phyloP scores from a whole-genome alignment of 2,113 vertebrate genomes.

The Thamnophis sirtalis region DNA sequence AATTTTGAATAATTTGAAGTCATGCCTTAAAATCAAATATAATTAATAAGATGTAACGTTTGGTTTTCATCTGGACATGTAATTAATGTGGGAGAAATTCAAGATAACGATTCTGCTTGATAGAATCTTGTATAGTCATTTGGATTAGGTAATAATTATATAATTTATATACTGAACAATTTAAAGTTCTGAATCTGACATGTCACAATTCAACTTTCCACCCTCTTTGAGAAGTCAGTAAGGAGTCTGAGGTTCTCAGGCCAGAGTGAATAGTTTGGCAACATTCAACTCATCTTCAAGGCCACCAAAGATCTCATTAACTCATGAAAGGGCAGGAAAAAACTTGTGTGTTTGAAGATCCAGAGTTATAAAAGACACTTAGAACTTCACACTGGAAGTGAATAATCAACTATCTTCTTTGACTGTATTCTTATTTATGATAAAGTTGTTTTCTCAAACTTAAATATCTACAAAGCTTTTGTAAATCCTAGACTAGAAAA shows the following conservation, averaged over 20 bases:
- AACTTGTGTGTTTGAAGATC: neutral
- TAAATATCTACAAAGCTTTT: neutral
- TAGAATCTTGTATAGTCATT: too few relatives aligned
- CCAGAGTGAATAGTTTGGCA: neutral
- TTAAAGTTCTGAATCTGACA: neutral
- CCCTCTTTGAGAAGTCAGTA: neutral
- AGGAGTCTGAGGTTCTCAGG: neutral
- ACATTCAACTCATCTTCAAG: neutral
- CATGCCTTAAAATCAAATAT: neutral
- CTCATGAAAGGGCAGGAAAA: neutral
- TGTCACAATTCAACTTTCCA: neutral
- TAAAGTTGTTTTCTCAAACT: neutral
- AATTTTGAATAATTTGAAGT: neutral
- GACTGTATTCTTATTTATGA: neutral
- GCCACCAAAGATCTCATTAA: neutral
- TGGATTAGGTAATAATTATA: neutral
- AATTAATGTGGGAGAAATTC: neutral
- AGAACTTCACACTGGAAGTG: neutral
- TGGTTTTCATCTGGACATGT: neutral
- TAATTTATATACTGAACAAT: neutral
- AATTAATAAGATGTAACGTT: neutral
- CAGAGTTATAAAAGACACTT: neutral
- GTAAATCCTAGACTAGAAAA: neutral
- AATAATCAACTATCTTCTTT: neutral
- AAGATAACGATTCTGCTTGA: neutral